These are phyloP conservation scores for Cettia cetti DNA, from an alignment of 2,113 vertebrate species.

Conservation along the genomic window DNA sequence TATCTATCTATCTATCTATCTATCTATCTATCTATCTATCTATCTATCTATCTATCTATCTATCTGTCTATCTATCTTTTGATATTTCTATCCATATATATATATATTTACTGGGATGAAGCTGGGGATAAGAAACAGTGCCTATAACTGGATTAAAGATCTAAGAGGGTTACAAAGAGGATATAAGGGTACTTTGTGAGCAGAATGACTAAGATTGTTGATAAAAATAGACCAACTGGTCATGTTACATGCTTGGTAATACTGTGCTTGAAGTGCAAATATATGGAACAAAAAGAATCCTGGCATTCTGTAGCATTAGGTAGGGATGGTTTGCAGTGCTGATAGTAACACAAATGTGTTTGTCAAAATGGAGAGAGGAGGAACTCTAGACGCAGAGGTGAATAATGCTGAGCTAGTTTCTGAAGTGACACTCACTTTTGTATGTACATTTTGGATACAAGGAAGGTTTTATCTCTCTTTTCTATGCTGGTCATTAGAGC, in stretches of 20 bases:
- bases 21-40: background rate
- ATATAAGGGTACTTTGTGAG: background rate
- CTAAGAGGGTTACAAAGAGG: constrained; percentile 2
- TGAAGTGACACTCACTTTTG: background rate
- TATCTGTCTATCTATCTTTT: background rate
- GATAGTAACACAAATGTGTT: background rate
- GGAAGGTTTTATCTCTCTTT: background rate
- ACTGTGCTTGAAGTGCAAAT: background rate
- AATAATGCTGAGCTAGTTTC: background rate
- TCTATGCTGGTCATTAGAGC: background rate
- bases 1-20: background rate
- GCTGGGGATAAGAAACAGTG: background rate
- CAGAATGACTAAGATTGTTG: background rate
- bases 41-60: background rate
- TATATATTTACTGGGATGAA: background rate
- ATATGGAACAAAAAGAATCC: background rate
- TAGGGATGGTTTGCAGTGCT: background rate
- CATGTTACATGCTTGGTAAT: background rate
- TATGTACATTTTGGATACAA: background rate
- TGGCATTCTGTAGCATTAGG: background rate
- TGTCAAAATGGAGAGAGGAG: background rate
- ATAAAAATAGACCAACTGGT: background rate
- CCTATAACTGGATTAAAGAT: constrained; percentile 1
- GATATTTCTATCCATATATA: no score
- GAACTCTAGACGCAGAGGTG: background rate